Evolutionary conservation across 1,140 invertebrate genomes (phyloP), one percentile per base, ranked within the genome.

Genomic region (Diprion similis): DNA sequence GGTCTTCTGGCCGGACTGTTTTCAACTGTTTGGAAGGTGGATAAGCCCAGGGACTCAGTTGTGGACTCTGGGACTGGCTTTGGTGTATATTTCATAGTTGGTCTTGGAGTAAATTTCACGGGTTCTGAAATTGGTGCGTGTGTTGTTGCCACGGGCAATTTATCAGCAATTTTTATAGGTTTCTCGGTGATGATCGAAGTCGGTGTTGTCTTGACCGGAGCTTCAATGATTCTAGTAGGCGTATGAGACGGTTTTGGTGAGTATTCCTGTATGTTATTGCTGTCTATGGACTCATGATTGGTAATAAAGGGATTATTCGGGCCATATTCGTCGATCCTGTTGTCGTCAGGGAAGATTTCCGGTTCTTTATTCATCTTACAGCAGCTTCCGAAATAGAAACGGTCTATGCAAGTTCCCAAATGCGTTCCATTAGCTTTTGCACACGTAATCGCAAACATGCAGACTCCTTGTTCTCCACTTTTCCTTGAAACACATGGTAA

Each of bases 381-480:
- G 81, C 96, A 97, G 46, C 94, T 96, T 65, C 95, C 95, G 81
- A 97, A 96, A 86, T 96, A 97, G 86, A 97, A 97, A 68, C 95
- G 91, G 86, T 98, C 96, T 82, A 96, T 95, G 83, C 96, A 98
- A 7, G 95, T 96, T 69, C 95, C 96, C 74, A 97, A 87, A 81
- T 97, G 96, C 1, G 95, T 95, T 46, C 96, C 96, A 84, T 97
- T 97, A 45, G 94, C 91, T 89, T 97, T 96, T 47, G 96, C 91
- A 82, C 97, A 98, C 75, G 96, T 94, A 85, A 96, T 96, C 71
- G 96, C 96, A 84, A 98, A 97, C 96, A 98, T 98, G 82, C 96
- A 98, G 10, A 95, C 90, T 10, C 96, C 96, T 71, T 92, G 93
- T 77, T 95, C 92, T 7, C 92, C 93, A 19, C 92, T 93, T 82